Conservation (phyloP, 2,113 vertebrate species). For the Accipiter virgatus region DNA sequence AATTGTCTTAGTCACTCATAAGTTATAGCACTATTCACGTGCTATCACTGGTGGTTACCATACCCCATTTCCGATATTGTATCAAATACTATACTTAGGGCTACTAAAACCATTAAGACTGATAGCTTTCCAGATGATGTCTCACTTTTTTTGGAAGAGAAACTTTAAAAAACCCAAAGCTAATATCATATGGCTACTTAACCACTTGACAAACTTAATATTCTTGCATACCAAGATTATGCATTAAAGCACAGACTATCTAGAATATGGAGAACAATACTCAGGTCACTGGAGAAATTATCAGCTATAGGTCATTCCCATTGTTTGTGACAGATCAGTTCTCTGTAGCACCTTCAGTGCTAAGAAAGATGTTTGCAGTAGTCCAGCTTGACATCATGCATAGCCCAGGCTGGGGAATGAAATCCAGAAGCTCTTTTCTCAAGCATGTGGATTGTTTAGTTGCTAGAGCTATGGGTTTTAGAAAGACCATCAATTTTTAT, state of each 20-base stretch:
- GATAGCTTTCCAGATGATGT: background rate
- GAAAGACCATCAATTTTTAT: background rate
- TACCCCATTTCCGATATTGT: background rate
- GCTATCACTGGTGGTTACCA: background rate
- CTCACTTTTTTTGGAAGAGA: background rate
- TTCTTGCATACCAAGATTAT: background rate
- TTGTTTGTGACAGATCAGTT: background rate
- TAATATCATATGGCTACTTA: background rate
- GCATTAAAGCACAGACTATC: background rate
- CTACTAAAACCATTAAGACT: background rate
- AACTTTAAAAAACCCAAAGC: background rate
- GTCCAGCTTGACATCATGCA: background rate
- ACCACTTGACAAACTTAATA: background rate
- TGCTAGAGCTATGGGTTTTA: background rate
- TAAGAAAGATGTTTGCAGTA: background rate
- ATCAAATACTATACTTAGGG: background rate
- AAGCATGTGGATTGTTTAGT: background rate
- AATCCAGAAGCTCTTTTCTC: background rate
- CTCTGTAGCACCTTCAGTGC: background rate
- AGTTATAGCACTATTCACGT: background rate
- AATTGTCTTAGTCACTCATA: background rate
- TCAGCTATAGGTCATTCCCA: background rate
- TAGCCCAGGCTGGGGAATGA: background rate
- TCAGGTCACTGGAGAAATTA: background rate
- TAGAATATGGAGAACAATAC: background rate